Evolutionary conservation across 1,140 invertebrate species (phyloP).

Genomic region (Drosophila pandora): DNA sequence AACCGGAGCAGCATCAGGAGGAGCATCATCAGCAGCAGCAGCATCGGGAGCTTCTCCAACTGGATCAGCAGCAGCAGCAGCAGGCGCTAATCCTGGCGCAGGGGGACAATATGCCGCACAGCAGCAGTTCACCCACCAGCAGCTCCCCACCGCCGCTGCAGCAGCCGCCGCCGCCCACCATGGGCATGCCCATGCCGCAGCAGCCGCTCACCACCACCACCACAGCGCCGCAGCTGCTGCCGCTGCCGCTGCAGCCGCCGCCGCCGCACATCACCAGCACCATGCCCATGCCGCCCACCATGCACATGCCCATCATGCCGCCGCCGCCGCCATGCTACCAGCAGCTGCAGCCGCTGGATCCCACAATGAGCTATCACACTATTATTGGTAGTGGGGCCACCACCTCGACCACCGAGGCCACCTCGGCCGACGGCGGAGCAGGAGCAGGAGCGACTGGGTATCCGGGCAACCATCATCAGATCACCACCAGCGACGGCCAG

Average conservation of each 20-base stretch:
- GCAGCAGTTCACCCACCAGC: slow-evolving; percentile 60
- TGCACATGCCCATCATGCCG: slow-evolving; percentile 64
- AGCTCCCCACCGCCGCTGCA: slow-evolving; percentile 37
- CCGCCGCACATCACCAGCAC: slow-evolving; percentile 83
- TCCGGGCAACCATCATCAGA: slow-evolving; percentile 16
- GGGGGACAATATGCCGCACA: slow-evolving; percentile 61
- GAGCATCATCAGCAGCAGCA: slow-evolving; percentile 43
- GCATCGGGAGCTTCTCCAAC: slow-evolving; percentile 52
- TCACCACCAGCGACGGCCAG: slow-evolving; percentile 58
- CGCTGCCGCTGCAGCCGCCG: slow-evolving; percentile 61
- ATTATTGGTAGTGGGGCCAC: slow-evolving; percentile 80
- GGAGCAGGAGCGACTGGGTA: slow-evolving; percentile 1
- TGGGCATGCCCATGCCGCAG: slow-evolving; percentile 49
- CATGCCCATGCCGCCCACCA: slow-evolving; percentile 64
- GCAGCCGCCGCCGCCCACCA: slow-evolving; percentile 48
- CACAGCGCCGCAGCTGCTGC: slow-evolving; percentile 58
- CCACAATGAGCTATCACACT: slow-evolving; percentile 84
- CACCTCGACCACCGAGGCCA: not conserved
- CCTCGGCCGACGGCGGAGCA: not conserved
- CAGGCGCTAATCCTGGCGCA: slow-evolving; percentile 39
- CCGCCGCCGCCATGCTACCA: slow-evolving; percentile 83
- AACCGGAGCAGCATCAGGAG: slow-evolving; percentile 5
- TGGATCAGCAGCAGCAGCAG: slow-evolving; percentile 44
- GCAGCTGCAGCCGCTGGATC: slow-evolving; percentile 81
- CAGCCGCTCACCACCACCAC: slow-evolving; percentile 30